Evolutionary conservation across 2,888 invertebrate species (phyloP), one percentile per base, ranked within the genome.

Genomic region (Junonia oenone): DNA sequence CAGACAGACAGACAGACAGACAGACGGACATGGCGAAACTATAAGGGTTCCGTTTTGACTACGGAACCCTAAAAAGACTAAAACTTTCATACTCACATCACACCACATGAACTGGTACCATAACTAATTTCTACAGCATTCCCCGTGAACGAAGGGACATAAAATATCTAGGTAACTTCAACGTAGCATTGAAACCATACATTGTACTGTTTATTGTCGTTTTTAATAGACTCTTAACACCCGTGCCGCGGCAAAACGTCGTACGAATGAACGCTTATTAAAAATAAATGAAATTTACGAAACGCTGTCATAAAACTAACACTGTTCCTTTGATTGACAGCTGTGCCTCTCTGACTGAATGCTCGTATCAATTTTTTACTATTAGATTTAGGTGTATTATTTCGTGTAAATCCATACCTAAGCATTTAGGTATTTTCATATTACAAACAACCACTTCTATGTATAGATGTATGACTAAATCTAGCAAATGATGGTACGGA

Each of bases 251-350:
- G 52, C 51, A 49, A 52, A 62, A 58, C 57, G 51, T 59, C 52
- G 57, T 58, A 56, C 61, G 59, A 48, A 33, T 53, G 59, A 64
- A 56, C 46, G 55, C 64, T 63, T 63, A 58, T 68, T 69, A 64
- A 68, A 67, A 67, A 63, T 62, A 53, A 62, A 68, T 68, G 64
- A 71, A 68, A 64, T 55, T 58, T 60, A 63, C 59, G 46, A 51
- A 58, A 45, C 64, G 68, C 72, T 68, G 71, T 56, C 55, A 61
- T 73, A 69, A 71, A 71, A 61, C 52, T 60, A 64, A 65, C 64
- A 66, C 56, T 62, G 65, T 63, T 58, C 64, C 62, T 66, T 68
- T 68, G 65, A 66, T 68, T 66, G 69, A 72, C 71, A 69, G 62
- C 64, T 71, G 72, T 64, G 65, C 65, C 67, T 56, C 27, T 40